Evolutionary conservation across 1,140 invertebrate species (phyloP).

Genomic region (Watersipora subatra): DNA sequence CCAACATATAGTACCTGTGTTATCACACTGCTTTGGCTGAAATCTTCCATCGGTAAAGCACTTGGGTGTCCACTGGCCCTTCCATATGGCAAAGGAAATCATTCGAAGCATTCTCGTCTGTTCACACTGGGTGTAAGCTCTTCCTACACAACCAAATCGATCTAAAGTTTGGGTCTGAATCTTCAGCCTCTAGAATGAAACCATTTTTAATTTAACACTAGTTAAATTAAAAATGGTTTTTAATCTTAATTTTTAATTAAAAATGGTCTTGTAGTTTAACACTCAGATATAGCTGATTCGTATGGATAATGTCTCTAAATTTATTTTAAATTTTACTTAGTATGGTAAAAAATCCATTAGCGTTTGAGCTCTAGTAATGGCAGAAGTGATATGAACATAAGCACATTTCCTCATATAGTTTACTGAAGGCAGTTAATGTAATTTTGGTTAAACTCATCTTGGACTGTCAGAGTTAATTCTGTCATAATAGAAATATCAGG

Average conservation of each 20-base stretch:
- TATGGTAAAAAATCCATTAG: no score
- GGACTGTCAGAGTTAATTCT: neutral
- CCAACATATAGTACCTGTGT: no score
- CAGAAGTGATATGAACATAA: no score
- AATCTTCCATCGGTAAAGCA: conserved; percentile 16
- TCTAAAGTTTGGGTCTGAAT: neutral
- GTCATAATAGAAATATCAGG: neutral
- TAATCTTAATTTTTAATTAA: neutral
- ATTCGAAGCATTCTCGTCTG: conserved; percentile 9
- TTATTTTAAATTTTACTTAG: no score
- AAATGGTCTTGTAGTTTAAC: neutral
- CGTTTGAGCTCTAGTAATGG: no score
- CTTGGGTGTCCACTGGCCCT: conserved; percentile 15
- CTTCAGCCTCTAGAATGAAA: neutral
- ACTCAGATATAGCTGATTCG: neutral
- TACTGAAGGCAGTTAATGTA: no score
- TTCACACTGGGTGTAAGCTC: conserved; percentile 10
- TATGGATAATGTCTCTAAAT: no score
- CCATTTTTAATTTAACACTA: neutral
- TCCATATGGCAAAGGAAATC: conserved; percentile 13
- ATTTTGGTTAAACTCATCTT: neutral
- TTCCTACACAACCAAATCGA: neutral
- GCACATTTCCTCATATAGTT: no score
- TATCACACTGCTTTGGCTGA: conserved; percentile 17
- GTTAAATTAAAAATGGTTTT: neutral